A percentile compares a stretch with the other conserved stretches of the same genome.
Evolutionary conservation across 2,797 vertebrate genomes (phyloP).

Genomic region (Fundulus diaphanus): DNA sequence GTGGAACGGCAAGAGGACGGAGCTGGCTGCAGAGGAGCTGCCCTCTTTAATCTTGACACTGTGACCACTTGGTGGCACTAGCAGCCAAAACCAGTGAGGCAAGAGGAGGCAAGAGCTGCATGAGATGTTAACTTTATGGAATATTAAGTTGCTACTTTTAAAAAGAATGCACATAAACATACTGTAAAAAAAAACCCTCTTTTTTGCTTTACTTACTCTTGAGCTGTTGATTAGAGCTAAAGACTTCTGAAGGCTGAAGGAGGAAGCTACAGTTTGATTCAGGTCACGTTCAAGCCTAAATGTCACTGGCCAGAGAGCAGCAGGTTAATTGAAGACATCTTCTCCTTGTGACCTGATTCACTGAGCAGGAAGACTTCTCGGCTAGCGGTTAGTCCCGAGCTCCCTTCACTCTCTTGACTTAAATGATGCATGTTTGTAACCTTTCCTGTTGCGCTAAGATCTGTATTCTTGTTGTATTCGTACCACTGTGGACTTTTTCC

Average conservation of each 20-base stretch:
- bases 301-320: slow-evolving; percentile 57
- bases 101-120: slow-evolving; percentile 34
- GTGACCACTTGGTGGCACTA: slow-evolving; percentile 83
- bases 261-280: slow-evolving; percentile 54
- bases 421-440: neutral
- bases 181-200: slow-evolving; percentile 16
- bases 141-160: slow-evolving; percentile 8
- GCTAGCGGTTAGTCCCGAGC: neutral
- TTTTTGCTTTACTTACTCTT: slow-evolving; percentile 20
- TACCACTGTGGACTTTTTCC: neutral
- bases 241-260: slow-evolving; percentile 38
- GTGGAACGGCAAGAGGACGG: slow-evolving; percentile 18
- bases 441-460: neutral
- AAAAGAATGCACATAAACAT: slow-evolving; percentile 9
- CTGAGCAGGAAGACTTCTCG: slow-evolving; percentile 30
- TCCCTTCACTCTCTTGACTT: neutral
- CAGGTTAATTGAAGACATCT: slow-evolving; percentile 67
- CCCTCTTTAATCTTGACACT: slow-evolving; percentile 29
- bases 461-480: neutral
- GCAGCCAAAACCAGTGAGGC: slow-evolving; percentile 76
- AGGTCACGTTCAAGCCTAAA: slow-evolving; percentile 57
- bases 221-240: slow-evolving; percentile 57
- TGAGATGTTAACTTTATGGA: slow-evolving; percentile 41
- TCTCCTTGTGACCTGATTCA: slow-evolving; percentile 40
- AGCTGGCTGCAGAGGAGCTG: slow-evolving; percentile 36